A percentile compares a stretch with the other conserved stretches of the same genome.
phyloP scores from a whole-genome alignment of 2,797 vertebrate species.

The Schizopygopsis pylzovi region DNA sequence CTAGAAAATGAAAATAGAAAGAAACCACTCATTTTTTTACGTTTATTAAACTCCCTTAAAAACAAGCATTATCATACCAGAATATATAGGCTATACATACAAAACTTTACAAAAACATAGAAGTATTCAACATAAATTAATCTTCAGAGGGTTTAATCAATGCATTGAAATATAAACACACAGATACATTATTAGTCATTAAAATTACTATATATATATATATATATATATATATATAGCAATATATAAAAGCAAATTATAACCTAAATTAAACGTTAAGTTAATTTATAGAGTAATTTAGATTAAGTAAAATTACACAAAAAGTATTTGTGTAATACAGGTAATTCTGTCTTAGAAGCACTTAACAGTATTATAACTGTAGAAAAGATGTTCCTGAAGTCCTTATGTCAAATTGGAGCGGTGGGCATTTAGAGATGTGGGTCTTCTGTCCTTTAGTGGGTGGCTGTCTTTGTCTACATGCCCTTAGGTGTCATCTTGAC shows the following conservation, averaged over 20 bases:
- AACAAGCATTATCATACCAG: neutral
- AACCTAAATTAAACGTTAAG: too few species aligned
- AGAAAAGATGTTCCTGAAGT: neutral
- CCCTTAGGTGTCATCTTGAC: constrained; percentile 56
- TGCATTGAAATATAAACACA: neutral
- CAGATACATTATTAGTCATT: neutral
- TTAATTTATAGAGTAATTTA: too few species aligned
- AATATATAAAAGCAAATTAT: too few species aligned
- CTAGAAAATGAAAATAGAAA: neutral
- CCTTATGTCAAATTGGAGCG: neutral
- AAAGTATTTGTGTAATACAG: neutral
- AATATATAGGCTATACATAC: neutral
- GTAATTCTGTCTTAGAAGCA: neutral
- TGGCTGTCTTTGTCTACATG: constrained; percentile 50
- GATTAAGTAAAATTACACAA: too few species aligned
- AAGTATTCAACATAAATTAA: neutral
- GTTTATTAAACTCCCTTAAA: neutral
- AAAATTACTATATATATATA: too few species aligned
- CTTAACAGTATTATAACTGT: neutral
- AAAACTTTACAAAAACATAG: neutral
- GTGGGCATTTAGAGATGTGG: rapidly evolving
- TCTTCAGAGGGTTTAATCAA: neutral
- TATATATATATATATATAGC: too few species aligned
- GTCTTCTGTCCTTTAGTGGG: constrained; percentile 31
- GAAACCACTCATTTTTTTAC: neutral